Conservation (phyloP, 2,113 vertebrate genomes). For the Phylloscopus whistleri region DNA sequence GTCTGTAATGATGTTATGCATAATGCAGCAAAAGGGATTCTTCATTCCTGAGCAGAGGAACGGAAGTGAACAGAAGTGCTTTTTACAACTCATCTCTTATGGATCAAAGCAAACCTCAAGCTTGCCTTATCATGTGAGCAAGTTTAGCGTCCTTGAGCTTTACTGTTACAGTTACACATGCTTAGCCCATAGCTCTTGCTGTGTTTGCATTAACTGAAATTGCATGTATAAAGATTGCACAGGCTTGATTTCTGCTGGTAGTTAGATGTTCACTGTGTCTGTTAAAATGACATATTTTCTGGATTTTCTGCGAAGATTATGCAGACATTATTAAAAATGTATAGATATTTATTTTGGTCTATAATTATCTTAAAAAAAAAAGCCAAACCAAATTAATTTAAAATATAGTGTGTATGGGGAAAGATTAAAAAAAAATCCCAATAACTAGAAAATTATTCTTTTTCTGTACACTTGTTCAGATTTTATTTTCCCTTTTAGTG, state of each 20-base stretch:
- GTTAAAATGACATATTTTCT: not conserved
- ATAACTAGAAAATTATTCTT: not conserved
- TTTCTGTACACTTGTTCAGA: not conserved
- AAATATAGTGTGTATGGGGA: not conserved
- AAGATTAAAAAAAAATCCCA: not conserved
- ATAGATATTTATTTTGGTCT: not conserved
- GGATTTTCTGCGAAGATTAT: not conserved
- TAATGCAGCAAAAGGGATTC: constrained; percentile 74
- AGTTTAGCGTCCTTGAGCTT: constrained; percentile 17
- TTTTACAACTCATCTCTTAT: constrained; percentile 56
- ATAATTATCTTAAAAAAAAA: not conserved
- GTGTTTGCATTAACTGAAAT: not conserved
- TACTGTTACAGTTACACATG: constrained; percentile 7
- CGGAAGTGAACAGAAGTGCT: constrained; percentile 42
- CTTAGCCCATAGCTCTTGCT: constrained; percentile 12
- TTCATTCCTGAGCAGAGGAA: constrained; percentile 55
- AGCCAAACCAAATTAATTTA: not conserved
- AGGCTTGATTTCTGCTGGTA: not conserved
- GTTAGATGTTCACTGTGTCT: not conserved
- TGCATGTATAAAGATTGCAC: not conserved
- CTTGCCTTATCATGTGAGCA: constrained; percentile 33
- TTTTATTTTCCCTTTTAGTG: not conserved
- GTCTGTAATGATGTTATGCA: constrained; percentile 73
- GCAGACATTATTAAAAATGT: not conserved
- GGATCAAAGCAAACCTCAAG: constrained; percentile 68